Evolutionary conservation across 1,140 invertebrate genomes (phyloP).

Genomic region (Cherax quadricarinatus): DNA sequence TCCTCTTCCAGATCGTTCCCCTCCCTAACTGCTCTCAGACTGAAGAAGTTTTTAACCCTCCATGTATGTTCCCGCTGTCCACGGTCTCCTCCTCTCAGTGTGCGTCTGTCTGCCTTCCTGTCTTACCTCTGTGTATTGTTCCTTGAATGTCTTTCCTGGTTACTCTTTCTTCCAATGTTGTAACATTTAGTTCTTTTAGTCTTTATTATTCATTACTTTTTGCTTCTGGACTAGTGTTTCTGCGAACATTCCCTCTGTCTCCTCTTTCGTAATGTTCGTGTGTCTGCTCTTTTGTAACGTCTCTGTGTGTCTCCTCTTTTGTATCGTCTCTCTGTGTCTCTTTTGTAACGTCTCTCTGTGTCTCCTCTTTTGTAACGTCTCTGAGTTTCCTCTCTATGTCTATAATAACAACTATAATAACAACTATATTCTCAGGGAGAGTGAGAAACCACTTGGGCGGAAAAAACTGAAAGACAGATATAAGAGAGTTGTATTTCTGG

Average conservation of each 20-base stretch:
- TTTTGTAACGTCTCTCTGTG: background rate
- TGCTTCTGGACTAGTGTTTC: background rate
- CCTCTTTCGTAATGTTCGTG: too few relatives aligned
- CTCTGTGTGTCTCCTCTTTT: too few relatives aligned
- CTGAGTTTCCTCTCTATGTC: too few relatives aligned
- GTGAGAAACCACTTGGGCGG: background rate
- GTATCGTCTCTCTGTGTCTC: too few relatives aligned
- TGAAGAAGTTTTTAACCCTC: background rate
- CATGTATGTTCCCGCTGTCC: too few relatives aligned
- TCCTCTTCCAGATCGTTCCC: background rate
- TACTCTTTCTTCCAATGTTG: background rate
- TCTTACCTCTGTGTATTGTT: background rate
- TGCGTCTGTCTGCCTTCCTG: background rate
- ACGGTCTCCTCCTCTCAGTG: background rate
- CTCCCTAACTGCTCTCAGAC: background rate
- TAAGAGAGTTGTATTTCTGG: too few relatives aligned
- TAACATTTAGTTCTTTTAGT: background rate
- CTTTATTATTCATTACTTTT: background rate
- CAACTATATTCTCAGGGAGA: too few relatives aligned
- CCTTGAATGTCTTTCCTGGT: slow-evolving; percentile 3
- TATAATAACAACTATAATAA: too few relatives aligned
- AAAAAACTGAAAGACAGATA: too few relatives aligned
- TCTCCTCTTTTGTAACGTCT: background rate
- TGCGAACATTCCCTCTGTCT: too few relatives aligned
- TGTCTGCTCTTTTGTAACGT: too few relatives aligned